phyloP scores from a whole-genome alignment of 2,113 vertebrate species.

The Actenoides lindsayi region DNA sequence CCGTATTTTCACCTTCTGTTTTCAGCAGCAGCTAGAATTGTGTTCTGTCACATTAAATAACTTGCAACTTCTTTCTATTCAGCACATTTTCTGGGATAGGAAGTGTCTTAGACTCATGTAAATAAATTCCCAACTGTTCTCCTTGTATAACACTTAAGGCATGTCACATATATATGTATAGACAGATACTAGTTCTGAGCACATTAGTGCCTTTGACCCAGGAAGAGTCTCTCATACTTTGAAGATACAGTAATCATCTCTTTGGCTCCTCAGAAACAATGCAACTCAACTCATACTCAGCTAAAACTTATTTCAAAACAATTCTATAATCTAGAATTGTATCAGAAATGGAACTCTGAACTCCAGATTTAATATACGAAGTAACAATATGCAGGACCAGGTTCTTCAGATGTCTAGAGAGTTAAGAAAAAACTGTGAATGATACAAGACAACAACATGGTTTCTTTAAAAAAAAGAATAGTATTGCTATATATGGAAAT shows the following conservation, averaged over 20 bases:
- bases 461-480: background rate
- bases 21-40: background rate
- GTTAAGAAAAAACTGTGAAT: background rate
- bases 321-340: background rate
- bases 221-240: background rate
- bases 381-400: background rate
- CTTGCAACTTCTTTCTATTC: background rate
- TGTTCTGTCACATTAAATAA: slow-evolving; percentile 11
- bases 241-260: background rate
- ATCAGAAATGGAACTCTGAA: background rate
- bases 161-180: background rate
- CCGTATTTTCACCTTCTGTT: background rate
- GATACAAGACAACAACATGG: background rate
- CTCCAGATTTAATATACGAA: background rate
- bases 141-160: background rate
- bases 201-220: background rate
- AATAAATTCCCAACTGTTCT: background rate
- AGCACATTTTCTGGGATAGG: background rate
- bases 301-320: background rate
- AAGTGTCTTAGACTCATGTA: background rate
- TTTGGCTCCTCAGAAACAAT: background rate
- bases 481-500: background rate
- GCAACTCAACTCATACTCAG: background rate
- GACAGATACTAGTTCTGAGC: background rate
- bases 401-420: background rate